Percentiles rank a stretch among this genome's conserved stretches.
Conservation (phyloP, 64 coral and sea anemone genomes). For the Pocillopora damicornis region DNA sequence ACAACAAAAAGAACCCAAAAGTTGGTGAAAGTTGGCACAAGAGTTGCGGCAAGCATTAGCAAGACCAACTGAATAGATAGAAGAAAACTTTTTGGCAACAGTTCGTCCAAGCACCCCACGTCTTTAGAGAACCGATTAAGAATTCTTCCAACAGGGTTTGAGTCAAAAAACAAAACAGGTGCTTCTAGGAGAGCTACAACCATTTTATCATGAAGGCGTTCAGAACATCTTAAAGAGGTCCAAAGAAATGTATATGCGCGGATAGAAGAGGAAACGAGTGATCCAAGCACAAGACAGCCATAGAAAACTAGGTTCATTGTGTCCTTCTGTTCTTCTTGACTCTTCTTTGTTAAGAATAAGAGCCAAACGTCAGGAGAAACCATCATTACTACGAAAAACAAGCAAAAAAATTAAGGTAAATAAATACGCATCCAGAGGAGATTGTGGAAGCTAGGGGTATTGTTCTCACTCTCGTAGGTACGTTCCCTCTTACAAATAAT, state of each 20-base stretch:
- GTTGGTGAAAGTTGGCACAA: constrained; percentile 8
- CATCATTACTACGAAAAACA: too few species aligned
- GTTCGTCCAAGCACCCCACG: constrained; percentile 12
- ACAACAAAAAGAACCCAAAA: background rate
- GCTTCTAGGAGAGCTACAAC: background rate
- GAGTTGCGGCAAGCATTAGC: background rate
- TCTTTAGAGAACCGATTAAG: constrained; percentile 33
- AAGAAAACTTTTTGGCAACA: constrained; percentile 19
- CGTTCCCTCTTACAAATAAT: too few species aligned
- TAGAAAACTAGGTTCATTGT: background rate
- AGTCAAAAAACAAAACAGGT: constrained; percentile 15
- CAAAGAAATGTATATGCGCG: background rate
- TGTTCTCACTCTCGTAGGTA: too few species aligned
- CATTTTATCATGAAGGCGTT: constrained; percentile 23
- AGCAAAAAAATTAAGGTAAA: too few species aligned
- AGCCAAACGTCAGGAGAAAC: too few species aligned
- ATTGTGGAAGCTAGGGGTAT: too few species aligned
- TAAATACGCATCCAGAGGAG: too few species aligned
- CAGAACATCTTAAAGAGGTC: background rate
- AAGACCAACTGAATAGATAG: constrained; percentile 17
- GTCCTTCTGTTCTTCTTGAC: too few species aligned
- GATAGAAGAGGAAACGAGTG: background rate
- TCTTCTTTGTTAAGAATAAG: too few species aligned
- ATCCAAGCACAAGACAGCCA: background rate
- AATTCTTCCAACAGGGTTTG: constrained; percentile 8